Evolutionary conservation across 2,888 invertebrate species (phyloP), one percentile per base, ranked within the genome.

Genomic region (Ectemnius continuus): DNA sequence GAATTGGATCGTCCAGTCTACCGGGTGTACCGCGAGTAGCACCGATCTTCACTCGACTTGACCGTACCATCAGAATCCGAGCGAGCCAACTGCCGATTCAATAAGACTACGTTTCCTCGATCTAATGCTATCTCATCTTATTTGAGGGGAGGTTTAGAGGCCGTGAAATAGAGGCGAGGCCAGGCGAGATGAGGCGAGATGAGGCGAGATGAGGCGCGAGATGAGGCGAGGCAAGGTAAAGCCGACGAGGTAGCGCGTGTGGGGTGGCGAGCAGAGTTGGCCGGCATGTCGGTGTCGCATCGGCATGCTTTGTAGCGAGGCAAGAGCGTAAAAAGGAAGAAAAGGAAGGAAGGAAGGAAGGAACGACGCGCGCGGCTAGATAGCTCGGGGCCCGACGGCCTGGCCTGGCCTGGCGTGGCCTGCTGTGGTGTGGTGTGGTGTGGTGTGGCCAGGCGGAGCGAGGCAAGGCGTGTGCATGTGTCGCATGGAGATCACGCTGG

Each of bases 1-100:
- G 86, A 89, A 89, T 88, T 88, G 88, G 87, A 88, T 87, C 88
- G 87, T 85, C 84, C 87, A 73, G 75, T 85, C 79, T 88, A 88
- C 84, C 85, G 83, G 86, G 84, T 86, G 82, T 73, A 36, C 36
- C 83, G 69, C 74, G 62, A 57, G 45, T 56, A 58, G n/a, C 59
- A 52, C 48, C 4, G 14, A 36, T 6, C n/a, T 36, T 11, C n/a
- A n/a, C n/a, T n/a, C n/a, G 26, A 13, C 28, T 26, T 23, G 23
- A 23, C 23, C 23, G 23, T 23, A 23, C 0, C 23, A 3, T 36
- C 36, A 16, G 5, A 59, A 14, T 47, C 13, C 56, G 18, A 8
- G 26, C 23, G 20, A 28, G 28, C n/a, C 5, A 45, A 45, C 11
- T 8, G 48, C 20, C 23, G 26, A 13, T 36, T 36, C 36, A 36